These are phyloP conservation scores for Calliphora vicina DNA, from an alignment of 1,140 invertebrate genomes.

Conservation along the genomic window DNA sequence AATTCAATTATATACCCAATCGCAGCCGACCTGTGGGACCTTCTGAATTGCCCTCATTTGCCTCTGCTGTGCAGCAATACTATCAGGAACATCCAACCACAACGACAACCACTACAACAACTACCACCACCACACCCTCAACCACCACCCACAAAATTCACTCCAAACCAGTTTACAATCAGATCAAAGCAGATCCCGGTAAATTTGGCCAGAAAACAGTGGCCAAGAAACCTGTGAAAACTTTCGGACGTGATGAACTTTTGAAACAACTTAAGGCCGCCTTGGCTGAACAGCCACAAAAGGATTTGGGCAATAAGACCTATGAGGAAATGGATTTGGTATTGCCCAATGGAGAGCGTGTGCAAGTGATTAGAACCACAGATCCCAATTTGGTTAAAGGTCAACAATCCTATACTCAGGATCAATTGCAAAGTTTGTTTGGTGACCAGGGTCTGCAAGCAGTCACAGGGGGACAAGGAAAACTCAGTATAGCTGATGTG, in stretches of 20 bases:
- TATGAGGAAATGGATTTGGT: conserved; percentile 77
- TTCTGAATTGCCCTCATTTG: conserved; percentile 63
- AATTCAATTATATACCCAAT: conserved; percentile 41
- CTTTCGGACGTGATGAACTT: conserved; percentile 68
- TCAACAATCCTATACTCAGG: conserved; percentile 57
- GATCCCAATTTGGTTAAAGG: conserved; percentile 70
- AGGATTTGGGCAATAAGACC: conserved; percentile 72
- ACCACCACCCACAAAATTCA: conserved; percentile 44
- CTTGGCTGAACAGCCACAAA: conserved; percentile 71
- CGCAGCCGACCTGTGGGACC: conserved; percentile 60
- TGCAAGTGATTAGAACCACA: conserved; percentile 74
- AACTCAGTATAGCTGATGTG: conserved; percentile 52
- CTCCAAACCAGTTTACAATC: conserved; percentile 51
- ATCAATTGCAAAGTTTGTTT: conserved; percentile 53
- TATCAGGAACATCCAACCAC: conserved; percentile 65
- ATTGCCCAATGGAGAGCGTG: conserved; percentile 76
- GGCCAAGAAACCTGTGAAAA: conserved; percentile 57
- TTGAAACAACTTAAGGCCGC: conserved; percentile 76
- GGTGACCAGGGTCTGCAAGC: conserved; percentile 50
- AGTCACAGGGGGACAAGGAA: conserved; percentile 32
- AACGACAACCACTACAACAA: conserved; percentile 63
- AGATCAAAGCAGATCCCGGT: conserved; percentile 55
- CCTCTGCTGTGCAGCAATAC: conserved; percentile 64
- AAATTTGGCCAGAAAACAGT: conserved; percentile 51
- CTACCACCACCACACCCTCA: conserved; percentile 53